Evolutionary conservation across 1,140 invertebrate genomes (phyloP), one percentile per base, ranked within the genome.

Genomic region (Asobara japonica): DNA sequence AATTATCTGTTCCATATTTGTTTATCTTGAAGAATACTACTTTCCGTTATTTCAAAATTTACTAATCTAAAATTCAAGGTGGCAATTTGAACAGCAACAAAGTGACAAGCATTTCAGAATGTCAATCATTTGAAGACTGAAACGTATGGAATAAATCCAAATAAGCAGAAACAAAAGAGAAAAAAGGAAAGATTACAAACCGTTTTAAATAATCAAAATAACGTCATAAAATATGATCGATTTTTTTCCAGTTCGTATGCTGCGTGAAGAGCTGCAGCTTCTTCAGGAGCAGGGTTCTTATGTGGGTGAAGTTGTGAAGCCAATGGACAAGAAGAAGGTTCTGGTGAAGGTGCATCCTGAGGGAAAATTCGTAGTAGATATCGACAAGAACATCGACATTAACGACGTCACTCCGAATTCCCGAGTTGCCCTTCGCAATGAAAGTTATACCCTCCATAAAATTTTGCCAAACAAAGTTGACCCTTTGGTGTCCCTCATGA

Each of bases 321-420:
- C 97, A 0, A 99, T 99, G 98, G 98, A 99, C 83, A 99, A 99
- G 85, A 99, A 99, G 87, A 99, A 99, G 88, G 98, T 99, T 2
- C 88, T 99, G 0, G 98, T 99, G 0, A 99, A 99, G 89, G 97
- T 99, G 10, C 98, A 99, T 88, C 98, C 98, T 1, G 98, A 99
- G 89, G 98, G 98, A 66, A 99, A 99, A 89, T 99, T 99, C 90
- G 98, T 99, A 1, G 98, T 99, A 18, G 98, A 99, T 88, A 89
- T 99, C 74, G 98, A 99, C 84, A 99, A 99, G 83, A 99, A 99
- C 83, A 99, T 99, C 77, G 98, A 99, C 82, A 98, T 99, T 48
- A 97, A 96, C 80, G 96, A 98, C 88, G 95, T 99, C 0, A 99
- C 97, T 7, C 96, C 98, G 27, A 99, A 99, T 85, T 98, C 96